A percentile compares a stretch with the other conserved stretches of the same genome.
phyloP scores from a whole-genome alignment of 2,888 invertebrate species.

The Tanypteryx hageni region DNA sequence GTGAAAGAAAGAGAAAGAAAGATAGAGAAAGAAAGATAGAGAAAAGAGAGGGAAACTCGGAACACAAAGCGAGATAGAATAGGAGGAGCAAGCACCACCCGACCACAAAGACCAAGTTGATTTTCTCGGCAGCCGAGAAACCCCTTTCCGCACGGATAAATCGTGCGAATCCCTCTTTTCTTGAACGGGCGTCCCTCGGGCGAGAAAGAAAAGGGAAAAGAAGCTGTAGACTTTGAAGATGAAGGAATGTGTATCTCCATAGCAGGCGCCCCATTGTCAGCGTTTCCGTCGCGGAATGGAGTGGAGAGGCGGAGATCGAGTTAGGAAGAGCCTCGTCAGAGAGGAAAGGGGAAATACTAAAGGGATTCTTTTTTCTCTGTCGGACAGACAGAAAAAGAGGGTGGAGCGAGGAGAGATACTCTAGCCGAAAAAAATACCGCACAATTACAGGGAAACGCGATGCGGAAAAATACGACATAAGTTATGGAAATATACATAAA shows the following conservation, averaged over 20 bases:
- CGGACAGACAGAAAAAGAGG: not conserved
- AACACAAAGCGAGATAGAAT: not conserved
- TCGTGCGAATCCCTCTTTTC: slow-evolving; percentile 34
- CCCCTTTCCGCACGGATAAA: slow-evolving; percentile 29
- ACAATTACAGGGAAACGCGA: too few relatives aligned
- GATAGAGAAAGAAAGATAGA: not conserved
- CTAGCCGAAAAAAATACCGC: too few relatives aligned
- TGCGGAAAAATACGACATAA: too few relatives aligned
- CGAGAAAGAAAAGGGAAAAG: not conserved
- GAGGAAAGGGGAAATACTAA: not conserved
- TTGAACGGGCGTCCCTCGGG: not conserved
- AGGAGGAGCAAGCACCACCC: slow-evolving; percentile 39
- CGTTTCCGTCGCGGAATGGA: not conserved
- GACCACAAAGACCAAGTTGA: slow-evolving; percentile 52
- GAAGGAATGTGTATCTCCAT: slow-evolving; percentile 22
- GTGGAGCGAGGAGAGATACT: not conserved
- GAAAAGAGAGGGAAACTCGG: not conserved
- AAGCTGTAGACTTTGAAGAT: slow-evolving; percentile 14
- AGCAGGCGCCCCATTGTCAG: not conserved
- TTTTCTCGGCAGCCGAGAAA: slow-evolving; percentile 23
- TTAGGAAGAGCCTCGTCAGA: not conserved
- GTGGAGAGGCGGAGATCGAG: not conserved
- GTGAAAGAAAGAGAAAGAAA: not conserved
- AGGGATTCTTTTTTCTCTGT: not conserved
- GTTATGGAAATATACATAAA: too few relatives aligned